A percentile compares a stretch with the other conserved stretches of the same genome.
These are phyloP conservation scores for Chromobotia macracanthus DNA, from an alignment of 2,797 vertebrate genomes.

Conservation along the genomic window DNA sequence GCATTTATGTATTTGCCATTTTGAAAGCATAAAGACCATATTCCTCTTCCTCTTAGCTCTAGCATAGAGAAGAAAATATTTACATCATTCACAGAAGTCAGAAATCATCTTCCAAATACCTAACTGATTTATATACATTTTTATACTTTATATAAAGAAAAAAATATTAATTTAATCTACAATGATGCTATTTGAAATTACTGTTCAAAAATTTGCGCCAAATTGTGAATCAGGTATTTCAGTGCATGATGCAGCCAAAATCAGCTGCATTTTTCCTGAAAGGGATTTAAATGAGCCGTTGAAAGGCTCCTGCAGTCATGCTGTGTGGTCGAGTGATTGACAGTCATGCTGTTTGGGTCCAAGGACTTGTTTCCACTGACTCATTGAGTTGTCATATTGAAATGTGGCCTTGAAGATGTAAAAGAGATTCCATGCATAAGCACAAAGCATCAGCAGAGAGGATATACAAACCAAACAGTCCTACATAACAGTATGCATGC, in stretches of 20 bases:
- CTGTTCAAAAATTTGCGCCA: not conserved
- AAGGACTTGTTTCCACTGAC: constrained; percentile 44
- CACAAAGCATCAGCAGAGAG: constrained; percentile 52
- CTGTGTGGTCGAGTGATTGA: constrained; percentile 5
- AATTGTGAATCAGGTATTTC: not conserved
- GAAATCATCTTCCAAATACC: not conserved
- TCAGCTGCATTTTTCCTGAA: not conserved
- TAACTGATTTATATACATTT: no score
- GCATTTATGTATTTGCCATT: constrained; percentile 25
- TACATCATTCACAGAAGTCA: constrained; percentile 10
- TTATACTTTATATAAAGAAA: not conserved
- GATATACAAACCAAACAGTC: not conserved
- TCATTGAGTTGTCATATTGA: constrained; percentile 53
- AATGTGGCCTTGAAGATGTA: constrained; percentile 51
- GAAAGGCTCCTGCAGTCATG: not conserved
- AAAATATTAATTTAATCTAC: not conserved
- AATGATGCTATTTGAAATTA: not conserved
- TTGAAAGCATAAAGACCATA: not conserved
- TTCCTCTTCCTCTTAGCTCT: not conserved
- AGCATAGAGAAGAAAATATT: not conserved
- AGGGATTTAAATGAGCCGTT: not conserved
- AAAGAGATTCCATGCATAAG: constrained; percentile 37
- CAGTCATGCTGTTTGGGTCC: constrained; percentile 27
- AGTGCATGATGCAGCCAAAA: not conserved
- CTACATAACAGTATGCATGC: not conserved